These are phyloP conservation scores for Caracal caracal DNA, from an alignment of 2,113 vertebrate species.

Conservation along the genomic window DNA sequence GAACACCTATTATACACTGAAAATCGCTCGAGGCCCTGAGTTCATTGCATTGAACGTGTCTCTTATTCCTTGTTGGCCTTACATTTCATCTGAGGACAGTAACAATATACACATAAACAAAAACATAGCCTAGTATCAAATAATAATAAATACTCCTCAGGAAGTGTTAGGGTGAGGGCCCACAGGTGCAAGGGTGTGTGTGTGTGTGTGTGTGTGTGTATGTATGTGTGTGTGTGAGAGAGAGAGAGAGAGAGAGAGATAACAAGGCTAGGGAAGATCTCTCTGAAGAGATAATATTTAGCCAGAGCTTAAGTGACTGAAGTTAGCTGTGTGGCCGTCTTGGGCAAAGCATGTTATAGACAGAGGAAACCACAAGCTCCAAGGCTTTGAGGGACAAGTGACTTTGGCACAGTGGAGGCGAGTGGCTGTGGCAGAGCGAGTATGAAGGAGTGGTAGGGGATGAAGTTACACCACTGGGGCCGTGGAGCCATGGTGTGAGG, in stretches of 20 bases:
- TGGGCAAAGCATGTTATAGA: not conserved
- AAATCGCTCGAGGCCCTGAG: not conserved
- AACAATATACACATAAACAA: not conserved
- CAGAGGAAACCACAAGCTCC: not conserved
- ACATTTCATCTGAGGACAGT: not conserved
- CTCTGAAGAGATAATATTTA: not conserved
- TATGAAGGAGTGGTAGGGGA: not conserved
- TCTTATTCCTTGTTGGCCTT: not conserved
- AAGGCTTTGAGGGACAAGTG: not conserved
- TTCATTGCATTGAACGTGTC: not conserved
- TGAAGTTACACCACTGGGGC: too few relatives aligned
- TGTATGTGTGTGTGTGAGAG: fast-evolving
- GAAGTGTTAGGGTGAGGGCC: not conserved
- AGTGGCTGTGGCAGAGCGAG: not conserved
- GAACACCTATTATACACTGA: not conserved
- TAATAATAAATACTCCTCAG: not conserved
- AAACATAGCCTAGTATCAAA: not conserved
- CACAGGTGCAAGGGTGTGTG: too few relatives aligned
- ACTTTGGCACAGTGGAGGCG: not conserved
- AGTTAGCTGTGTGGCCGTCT: not conserved
- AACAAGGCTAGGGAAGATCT: not conserved
- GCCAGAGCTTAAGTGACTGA: not conserved
- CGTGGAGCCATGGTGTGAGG: not conserved
- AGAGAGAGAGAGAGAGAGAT: not conserved
- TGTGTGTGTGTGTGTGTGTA: not conserved